phyloP scores from a whole-genome alignment of 2,113 vertebrate genomes.

The Helogale parvula region DNA sequence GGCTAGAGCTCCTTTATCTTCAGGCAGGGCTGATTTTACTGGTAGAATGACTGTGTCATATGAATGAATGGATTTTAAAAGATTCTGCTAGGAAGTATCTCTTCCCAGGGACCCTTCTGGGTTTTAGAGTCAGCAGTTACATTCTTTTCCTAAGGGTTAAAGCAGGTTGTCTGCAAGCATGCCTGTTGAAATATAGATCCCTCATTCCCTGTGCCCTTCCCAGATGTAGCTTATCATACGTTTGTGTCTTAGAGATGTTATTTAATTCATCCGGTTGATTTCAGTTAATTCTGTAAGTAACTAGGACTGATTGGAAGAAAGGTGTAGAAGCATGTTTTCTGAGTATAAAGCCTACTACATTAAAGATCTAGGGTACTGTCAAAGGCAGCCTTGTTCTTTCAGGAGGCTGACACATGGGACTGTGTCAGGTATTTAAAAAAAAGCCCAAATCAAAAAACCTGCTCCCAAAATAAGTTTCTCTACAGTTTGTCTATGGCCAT shows the following conservation, averaged over 20 bases:
- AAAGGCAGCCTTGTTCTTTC: neutral
- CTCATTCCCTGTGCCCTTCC: neutral
- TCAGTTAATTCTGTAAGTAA: conserved; percentile 2
- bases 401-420: neutral
- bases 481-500: neutral
- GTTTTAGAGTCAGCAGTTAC: neutral
- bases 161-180: neutral
- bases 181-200: neutral
- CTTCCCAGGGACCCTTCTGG: neutral
- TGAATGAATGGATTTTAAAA: neutral
- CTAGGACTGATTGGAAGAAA: neutral
- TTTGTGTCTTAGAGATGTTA: neutral
- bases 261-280: neutral
- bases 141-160: neutral
- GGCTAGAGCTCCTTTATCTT: neutral
- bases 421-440: neutral
- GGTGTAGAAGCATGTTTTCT: neutral
- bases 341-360: neutral
- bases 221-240: neutral
- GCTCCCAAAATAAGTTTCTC: neutral
- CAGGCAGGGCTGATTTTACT: neutral
- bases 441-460: neutral
- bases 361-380: neutral
- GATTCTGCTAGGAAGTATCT: neutral
- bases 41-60: neutral